Evolutionary conservation across 2,113 vertebrate species (phyloP).

Genomic region (Larimichthys crocea): DNA sequence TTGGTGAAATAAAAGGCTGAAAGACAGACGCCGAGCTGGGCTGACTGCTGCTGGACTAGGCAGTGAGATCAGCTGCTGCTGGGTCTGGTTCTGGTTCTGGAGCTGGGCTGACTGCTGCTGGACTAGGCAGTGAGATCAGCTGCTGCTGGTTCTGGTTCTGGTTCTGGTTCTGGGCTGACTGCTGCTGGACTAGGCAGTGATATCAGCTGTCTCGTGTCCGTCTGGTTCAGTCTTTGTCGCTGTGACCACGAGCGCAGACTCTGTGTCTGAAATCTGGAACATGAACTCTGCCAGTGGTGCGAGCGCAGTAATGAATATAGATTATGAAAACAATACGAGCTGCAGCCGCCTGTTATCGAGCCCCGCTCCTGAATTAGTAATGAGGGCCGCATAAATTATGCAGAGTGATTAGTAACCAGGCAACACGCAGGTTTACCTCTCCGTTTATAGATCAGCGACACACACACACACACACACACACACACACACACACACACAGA

Average conservation of each 20-base stretch:
- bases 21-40: too few species aligned
- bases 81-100: too few species aligned
- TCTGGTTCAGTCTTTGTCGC: not conserved
- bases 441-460: not conserved
- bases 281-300: not conserved
- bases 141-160: too few species aligned
- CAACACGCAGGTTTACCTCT: constrained; percentile 51
- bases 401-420: constrained; percentile 71
- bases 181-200: too few species aligned
- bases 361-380: constrained; percentile 63
- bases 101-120: too few species aligned
- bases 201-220: too few species aligned
- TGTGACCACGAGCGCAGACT: not conserved
- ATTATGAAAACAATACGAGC: constrained; percentile 62
- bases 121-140: too few species aligned
- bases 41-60: too few species aligned
- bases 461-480: not conserved
- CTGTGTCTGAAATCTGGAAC: constrained; percentile 20
- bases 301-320: constrained; percentile 58
- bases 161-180: too few species aligned
- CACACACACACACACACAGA: not conserved
- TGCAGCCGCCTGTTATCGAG: constrained; percentile 51
- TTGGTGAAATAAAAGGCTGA: too few species aligned
- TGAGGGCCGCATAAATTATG: constrained; percentile 71
- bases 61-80: too few species aligned